Conservation (phyloP, 2,888 invertebrate species). For the Nomada fucata region DNA sequence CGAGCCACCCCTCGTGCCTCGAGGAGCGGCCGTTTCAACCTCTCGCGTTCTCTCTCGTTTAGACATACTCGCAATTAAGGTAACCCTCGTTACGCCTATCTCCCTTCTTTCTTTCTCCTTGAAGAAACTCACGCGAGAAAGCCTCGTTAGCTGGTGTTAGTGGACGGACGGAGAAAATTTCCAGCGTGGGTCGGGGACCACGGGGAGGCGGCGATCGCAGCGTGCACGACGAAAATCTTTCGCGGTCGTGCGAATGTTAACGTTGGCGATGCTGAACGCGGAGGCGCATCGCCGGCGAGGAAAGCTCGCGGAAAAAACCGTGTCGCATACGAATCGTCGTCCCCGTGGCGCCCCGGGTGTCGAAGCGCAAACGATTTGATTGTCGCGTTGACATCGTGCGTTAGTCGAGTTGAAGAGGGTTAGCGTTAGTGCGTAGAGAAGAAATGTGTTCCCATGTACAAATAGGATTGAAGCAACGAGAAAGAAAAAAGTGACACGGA, state of each 20-base stretch:
- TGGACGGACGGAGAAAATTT: conserved; percentile 28
- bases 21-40: conserved; percentile 65
- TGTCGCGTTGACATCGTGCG: conserved; percentile 29
- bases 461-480: conserved; percentile 25
- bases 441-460: not conserved
- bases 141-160: conserved; percentile 63
- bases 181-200: conserved; percentile 48
- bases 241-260: not conserved
- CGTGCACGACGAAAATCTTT: not conserved
- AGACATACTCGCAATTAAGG: conserved; percentile 67
- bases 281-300: not conserved
- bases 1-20: conserved; percentile 70
- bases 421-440: conserved; percentile 32
- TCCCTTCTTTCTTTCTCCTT: conserved; percentile 55
- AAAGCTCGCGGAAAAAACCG: not conserved
- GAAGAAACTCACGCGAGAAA: conserved; percentile 48
- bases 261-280: too few species aligned
- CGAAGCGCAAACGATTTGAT: conserved; percentile 28
- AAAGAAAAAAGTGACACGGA: conserved; percentile 43
- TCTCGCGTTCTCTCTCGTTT: conserved; percentile 44
- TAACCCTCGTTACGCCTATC: conserved; percentile 64
- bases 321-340: conserved; percentile 19
- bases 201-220: conserved; percentile 46
- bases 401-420: conserved; percentile 40
- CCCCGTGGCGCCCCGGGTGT: not conserved